phyloP scores from a whole-genome alignment of 2,113 vertebrate genomes.

The Todiramphus chloris region DNA sequence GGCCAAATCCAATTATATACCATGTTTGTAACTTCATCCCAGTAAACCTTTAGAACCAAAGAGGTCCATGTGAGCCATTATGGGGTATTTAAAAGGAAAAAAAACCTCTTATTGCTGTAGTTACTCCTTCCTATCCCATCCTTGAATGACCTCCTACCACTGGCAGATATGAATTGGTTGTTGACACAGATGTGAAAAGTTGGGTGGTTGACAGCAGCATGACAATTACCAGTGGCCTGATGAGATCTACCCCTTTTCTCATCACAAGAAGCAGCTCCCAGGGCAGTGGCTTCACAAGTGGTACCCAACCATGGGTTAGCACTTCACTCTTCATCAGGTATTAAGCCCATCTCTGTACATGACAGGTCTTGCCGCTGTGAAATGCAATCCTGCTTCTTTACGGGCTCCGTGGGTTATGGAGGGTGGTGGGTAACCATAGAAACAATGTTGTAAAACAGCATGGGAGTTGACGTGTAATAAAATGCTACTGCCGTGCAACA shows the following conservation, averaged over 20 bases:
- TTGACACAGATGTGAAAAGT: neutral
- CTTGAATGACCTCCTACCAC: neutral
- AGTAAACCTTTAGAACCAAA: neutral
- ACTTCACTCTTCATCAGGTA: neutral
- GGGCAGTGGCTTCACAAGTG: neutral
- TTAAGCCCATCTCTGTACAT: neutral
- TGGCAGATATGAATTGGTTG: neutral
- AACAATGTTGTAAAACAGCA: constrained; percentile 47
- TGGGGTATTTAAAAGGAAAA: neutral
- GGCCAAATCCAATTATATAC: neutral
- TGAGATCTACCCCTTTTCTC: neutral
- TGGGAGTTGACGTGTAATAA: constrained; percentile 44
- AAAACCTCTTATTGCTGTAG: neutral
- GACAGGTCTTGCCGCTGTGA: neutral
- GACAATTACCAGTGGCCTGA: neutral
- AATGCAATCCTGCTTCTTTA: constrained; percentile 47
- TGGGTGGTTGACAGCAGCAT: neutral
- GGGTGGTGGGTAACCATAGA: constrained; percentile 67
- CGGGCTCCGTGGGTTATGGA: constrained; percentile 3
- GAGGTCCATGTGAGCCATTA: neutral
- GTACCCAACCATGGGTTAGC: neutral
- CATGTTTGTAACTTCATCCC: neutral
- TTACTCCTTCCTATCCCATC: neutral
- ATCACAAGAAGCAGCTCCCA: neutral
- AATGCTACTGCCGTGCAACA: neutral